Conservation (phyloP, 2,797 vertebrate species). For the Periparus ater region DNA sequence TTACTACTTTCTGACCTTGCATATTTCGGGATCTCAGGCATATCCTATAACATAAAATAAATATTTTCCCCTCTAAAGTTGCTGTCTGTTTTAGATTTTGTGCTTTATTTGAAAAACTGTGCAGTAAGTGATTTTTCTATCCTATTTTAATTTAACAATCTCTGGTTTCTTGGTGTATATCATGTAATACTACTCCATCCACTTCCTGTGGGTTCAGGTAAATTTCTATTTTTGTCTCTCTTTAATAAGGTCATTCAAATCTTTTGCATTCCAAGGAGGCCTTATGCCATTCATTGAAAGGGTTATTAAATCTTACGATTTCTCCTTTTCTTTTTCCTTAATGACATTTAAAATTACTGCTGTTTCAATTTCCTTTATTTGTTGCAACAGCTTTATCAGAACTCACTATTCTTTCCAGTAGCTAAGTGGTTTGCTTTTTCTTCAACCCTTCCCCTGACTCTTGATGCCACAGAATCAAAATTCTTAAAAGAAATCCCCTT, state of each 20-base stretch:
- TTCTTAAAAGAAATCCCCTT: not conserved
- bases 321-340: not conserved
- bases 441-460: not conserved
- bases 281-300: slow-evolving; percentile 2
- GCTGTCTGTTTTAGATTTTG: slow-evolving; percentile 36
- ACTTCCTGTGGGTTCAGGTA: slow-evolving; percentile 14
- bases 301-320: not conserved
- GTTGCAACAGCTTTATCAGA: not conserved
- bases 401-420: not conserved
- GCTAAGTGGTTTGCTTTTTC: not conserved
- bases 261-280: not conserved
- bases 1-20: slow-evolving; percentile 37
- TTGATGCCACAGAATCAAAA: not conserved
- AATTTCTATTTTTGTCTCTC: not conserved
- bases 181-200: slow-evolving; percentile 12
- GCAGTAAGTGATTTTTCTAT: not conserved
- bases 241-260: not conserved
- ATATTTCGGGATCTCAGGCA: not conserved
- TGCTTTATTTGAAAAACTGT: slow-evolving; percentile 52
- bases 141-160: slow-evolving; percentile 31
- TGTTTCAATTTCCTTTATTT: not conserved
- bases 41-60: slow-evolving; percentile 33
- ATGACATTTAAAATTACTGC: not conserved
- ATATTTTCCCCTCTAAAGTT: slow-evolving; percentile 28
- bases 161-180: not conserved